Percentiles rank a stretch among this genome's conserved stretches.
Evolutionary conservation across 2,113 vertebrate genomes (phyloP).

Genomic region (Phyllopteryx taeniolatus): DNA sequence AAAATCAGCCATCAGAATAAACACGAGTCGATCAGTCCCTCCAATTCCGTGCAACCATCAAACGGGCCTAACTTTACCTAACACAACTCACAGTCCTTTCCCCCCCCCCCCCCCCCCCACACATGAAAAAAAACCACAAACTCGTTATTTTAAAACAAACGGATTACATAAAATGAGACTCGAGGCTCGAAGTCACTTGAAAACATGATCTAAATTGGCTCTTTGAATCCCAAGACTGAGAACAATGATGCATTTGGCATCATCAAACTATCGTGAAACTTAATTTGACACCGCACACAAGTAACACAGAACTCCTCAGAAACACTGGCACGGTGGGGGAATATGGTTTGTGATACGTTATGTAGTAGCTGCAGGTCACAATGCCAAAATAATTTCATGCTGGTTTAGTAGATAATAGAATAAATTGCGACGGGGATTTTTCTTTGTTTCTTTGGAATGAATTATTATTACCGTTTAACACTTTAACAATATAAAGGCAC

Average conservation of each 20-base stretch:
- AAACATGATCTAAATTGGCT: background rate
- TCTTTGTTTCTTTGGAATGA: too few species aligned
- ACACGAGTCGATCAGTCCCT: too few species aligned
- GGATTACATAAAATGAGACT: constrained; percentile 42
- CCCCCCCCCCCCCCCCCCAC: too few species aligned
- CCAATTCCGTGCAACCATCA: too few species aligned
- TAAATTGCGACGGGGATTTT: background rate
- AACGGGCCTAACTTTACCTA: too few species aligned
- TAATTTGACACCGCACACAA: constrained; percentile 20
- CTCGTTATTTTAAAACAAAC: background rate
- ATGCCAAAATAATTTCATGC: background rate
- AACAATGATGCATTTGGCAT: constrained; percentile 42
- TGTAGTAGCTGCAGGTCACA: constrained; percentile 19
- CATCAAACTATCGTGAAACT: constrained; percentile 8
- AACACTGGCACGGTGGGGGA: background rate
- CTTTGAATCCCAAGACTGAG: background rate
- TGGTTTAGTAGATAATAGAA: background rate
- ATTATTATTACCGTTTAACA: background rate
- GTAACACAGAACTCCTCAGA: background rate
- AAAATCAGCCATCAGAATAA: too few species aligned
- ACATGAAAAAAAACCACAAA: background rate
- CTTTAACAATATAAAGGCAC: background rate
- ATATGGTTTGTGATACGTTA: background rate
- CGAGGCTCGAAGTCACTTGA: constrained; percentile 1
- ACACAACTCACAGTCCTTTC: too few species aligned